Conservation (phyloP, 1,140 invertebrate species). For the Manduca sexta region DNA sequence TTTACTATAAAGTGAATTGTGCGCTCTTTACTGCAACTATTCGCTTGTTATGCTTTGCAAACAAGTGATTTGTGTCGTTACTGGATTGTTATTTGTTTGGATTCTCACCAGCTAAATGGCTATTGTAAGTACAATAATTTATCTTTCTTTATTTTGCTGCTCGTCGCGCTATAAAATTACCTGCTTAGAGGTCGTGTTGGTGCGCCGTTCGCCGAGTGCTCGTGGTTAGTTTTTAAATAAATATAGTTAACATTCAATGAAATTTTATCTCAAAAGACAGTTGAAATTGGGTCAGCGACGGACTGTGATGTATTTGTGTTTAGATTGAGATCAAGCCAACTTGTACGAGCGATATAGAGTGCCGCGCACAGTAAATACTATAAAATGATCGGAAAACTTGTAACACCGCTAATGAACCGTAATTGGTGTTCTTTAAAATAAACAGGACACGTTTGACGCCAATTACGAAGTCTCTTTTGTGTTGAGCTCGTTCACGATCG, state of each 20-base stretch:
- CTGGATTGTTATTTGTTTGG: slow-evolving; percentile 54
- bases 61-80: slow-evolving; percentile 57
- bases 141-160: background rate
- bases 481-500: too few species aligned
- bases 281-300: slow-evolving; percentile 5
- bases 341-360: background rate
- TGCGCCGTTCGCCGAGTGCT: background rate
- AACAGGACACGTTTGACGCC: too few species aligned
- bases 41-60: slow-evolving; percentile 38
- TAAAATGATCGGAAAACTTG: too few species aligned
- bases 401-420: too few species aligned
- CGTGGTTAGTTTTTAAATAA: background rate
- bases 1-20: slow-evolving; percentile 48
- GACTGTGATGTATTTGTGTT: slow-evolving; percentile 2
- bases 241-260: background rate
- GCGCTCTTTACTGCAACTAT: slow-evolving; percentile 26
- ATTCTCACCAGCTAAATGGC: slow-evolving; percentile 46
- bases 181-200: background rate
- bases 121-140: slow-evolving; percentile 44
- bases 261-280: slow-evolving; percentile 6
- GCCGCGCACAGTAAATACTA: too few species aligned
- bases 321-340: slow-evolving; percentile 6
- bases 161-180: background rate
- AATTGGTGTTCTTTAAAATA: too few species aligned
- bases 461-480: too few species aligned